Percentiles rank a stretch among this genome's conserved stretches.
These are phyloP conservation scores for Leptothorax acervorum DNA, from an alignment of 2,888 invertebrate species.

Conservation along the genomic window DNA sequence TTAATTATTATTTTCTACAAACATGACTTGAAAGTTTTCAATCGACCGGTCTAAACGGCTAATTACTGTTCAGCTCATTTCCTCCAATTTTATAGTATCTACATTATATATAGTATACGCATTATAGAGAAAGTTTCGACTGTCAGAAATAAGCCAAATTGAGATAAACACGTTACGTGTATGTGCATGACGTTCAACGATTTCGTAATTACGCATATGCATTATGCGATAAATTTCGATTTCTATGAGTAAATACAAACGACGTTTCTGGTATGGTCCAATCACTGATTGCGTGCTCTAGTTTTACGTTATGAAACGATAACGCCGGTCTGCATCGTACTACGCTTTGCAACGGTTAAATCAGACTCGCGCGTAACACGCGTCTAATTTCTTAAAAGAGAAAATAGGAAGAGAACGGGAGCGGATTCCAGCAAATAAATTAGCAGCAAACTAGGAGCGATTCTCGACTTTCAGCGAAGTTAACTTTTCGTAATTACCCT, in stretches of 20 bases:
- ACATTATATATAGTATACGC: not conserved
- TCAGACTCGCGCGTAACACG: not conserved
- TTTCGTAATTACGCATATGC: not conserved
- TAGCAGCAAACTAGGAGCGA: slow-evolving; percentile 20
- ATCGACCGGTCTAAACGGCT: not conserved
- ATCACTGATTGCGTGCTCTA: slow-evolving; percentile 29
- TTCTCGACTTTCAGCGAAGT: slow-evolving; percentile 29
- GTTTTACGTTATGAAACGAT: slow-evolving; percentile 28
- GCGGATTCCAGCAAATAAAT: slow-evolving; percentile 43
- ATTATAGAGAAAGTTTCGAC: not conserved
- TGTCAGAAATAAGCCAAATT: not conserved
- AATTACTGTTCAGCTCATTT: not conserved
- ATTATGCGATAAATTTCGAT: slow-evolving; percentile 21
- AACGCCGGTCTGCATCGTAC: not conserved
- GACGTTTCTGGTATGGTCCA: not conserved
- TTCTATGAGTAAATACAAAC: slow-evolving; percentile 15
- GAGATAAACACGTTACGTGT: not conserved
- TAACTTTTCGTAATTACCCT: slow-evolving; percentile 43
- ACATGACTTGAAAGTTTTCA: not conserved
- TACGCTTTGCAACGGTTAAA: slow-evolving; percentile 26
- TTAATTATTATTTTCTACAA: not conserved
- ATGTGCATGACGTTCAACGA: not conserved
- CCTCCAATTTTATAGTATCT: not conserved
- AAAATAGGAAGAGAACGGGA: slow-evolving; percentile 39
- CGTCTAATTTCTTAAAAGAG: slow-evolving; percentile 32